Evolutionary conservation across 2,113 vertebrate species (phyloP).

Genomic region (Alligator sinensis): DNA sequence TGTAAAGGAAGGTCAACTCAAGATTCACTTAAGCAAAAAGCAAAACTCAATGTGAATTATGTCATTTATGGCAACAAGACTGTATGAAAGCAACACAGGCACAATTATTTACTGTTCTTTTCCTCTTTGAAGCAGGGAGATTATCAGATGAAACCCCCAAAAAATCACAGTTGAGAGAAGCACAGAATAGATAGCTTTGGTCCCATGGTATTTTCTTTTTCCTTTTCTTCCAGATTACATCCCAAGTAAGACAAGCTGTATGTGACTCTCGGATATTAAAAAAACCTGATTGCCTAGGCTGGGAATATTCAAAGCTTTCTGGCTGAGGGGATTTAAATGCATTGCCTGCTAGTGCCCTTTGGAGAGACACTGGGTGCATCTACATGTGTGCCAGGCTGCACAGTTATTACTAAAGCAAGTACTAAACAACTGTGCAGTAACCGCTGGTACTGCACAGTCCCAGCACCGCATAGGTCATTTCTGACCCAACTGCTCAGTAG

Average conservation of each 20-base stretch:
- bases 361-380: too few species aligned
- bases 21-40: background rate
- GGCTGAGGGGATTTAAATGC: background rate
- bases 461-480: too few species aligned
- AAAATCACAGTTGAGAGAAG: background rate
- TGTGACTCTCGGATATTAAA: fast-evolving
- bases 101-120: background rate
- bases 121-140: background rate
- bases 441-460: too few species aligned
- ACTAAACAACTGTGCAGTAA: too few species aligned
- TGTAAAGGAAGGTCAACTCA: background rate
- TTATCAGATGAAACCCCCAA: background rate
- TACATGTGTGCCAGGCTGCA: too few species aligned
- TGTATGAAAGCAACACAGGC: background rate
- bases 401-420: too few species aligned
- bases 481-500: too few species aligned
- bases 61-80: background rate
- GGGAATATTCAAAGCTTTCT: background rate
- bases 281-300: fast-evolving
- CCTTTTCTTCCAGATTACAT: background rate
- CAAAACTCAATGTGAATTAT: background rate
- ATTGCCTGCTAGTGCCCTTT: background rate
- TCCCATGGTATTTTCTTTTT: background rate
- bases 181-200: fast-evolving
- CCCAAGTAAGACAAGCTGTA: fast-evolving